These are phyloP conservation scores for Mamestra configurata DNA, from an alignment of 1,140 invertebrate species.

Conservation along the genomic window DNA sequence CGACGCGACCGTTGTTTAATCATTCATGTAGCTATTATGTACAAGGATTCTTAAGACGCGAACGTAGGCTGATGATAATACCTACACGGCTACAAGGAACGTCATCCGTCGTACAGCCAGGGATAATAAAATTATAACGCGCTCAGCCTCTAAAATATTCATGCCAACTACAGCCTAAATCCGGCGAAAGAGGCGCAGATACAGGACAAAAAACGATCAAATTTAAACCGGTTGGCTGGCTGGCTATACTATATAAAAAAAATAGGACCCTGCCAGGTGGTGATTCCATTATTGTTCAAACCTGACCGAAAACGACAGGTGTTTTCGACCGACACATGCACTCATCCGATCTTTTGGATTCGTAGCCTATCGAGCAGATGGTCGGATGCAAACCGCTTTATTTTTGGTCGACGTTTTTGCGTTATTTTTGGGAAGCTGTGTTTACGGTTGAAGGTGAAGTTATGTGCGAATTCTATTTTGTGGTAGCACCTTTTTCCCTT, in stretches of 20 bases:
- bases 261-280: conserved; percentile 58
- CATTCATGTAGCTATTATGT: conserved; percentile 30
- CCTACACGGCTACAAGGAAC: not conserved
- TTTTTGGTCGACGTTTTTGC: conserved; percentile 19
- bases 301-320: conserved; percentile 74
- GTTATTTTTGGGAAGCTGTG: conserved; percentile 17
- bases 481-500: not conserved
- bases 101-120: not conserved
- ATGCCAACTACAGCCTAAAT: conserved; percentile 6
- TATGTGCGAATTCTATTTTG: conserved; percentile 22
- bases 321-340: conserved; percentile 49
- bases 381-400: conserved; percentile 36
- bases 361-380: conserved; percentile 38
- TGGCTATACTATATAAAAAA: conserved; percentile 50
- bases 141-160: conserved; percentile 16
- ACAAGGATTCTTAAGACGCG: conserved; percentile 25
- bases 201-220: not conserved
- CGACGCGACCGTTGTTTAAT: not conserved
- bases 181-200: not conserved
- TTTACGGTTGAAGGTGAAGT: not conserved
- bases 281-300: conserved; percentile 60
- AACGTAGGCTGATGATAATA: not conserved
- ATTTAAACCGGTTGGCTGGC: conserved; percentile 45
- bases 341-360: conserved; percentile 38
- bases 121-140: conserved; percentile 15